Evolutionary conservation across 2,113 vertebrate genomes (phyloP).

Genomic region (Plecturocebus donacophilus): DNA sequence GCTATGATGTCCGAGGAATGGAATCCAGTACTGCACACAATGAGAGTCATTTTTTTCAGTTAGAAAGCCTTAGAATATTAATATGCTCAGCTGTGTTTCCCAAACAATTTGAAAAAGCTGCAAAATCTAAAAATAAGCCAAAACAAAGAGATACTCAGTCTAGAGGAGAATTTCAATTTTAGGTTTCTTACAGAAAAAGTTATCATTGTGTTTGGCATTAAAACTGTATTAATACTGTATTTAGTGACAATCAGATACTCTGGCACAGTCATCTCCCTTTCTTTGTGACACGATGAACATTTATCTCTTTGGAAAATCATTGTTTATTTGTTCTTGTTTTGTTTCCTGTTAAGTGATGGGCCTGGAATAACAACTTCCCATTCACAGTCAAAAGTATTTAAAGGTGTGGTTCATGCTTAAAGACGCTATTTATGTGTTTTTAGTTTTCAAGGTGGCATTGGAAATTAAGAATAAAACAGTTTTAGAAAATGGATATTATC

Average conservation of each 20-base stretch:
- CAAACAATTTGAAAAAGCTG: constrained; percentile 45
- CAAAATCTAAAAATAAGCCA: not conserved
- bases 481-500: constrained; percentile 20
- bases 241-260: not conserved
- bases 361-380: not conserved
- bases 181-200: constrained; percentile 33
- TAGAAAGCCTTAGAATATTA: constrained; percentile 21
- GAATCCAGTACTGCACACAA: not conserved
- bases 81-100: constrained; percentile 44
- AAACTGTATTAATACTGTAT: not conserved
- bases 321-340: constrained; percentile 26
- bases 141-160: constrained; percentile 1
- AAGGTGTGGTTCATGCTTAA: not conserved
- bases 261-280: not conserved
- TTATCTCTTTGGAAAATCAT: not conserved
- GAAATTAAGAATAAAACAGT: constrained; percentile 6
- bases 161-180: not conserved
- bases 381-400: not conserved
- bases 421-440: not conserved
- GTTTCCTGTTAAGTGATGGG: not conserved
- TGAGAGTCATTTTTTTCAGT: not conserved
- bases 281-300: not conserved
- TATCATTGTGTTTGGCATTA: constrained; percentile 27
- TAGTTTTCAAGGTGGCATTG: constrained; percentile 1
- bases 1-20: not conserved